phyloP scores from a whole-genome alignment of 2,113 vertebrate species.

The Acrocephalus kingi region DNA sequence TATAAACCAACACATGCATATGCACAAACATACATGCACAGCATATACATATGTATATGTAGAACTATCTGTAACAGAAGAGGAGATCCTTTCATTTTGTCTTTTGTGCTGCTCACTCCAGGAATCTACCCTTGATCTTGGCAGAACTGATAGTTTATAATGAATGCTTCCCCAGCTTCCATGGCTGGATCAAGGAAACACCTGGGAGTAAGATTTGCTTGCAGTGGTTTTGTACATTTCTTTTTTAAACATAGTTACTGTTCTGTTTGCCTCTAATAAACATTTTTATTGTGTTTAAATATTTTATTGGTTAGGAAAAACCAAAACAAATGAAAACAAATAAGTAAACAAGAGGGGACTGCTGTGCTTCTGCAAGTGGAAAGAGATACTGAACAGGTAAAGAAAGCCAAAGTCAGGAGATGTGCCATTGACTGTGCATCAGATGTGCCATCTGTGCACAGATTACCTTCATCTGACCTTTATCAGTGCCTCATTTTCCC shows the following conservation, averaged over 20 bases:
- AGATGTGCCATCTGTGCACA: not conserved
- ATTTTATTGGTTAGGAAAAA: constrained; percentile 40
- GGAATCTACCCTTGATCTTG: constrained; percentile 63
- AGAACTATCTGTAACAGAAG: constrained; percentile 24
- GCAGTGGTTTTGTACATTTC: not conserved
- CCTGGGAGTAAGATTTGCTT: constrained; percentile 55
- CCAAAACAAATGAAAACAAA: constrained; percentile 2
- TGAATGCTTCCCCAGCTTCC: constrained; percentile 52
- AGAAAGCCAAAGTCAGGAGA: not conserved
- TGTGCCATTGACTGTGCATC: not conserved
- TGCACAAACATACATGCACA: constrained; percentile 29
- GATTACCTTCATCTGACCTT: not conserved
- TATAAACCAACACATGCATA: constrained; percentile 37
- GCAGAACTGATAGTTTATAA: constrained; percentile 64
- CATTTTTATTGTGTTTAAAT: constrained; percentile 47
- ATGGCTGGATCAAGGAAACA: constrained; percentile 55
- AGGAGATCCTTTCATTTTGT: constrained; percentile 52
- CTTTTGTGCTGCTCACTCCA: constrained; percentile 53
- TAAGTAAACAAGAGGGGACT: not conserved
- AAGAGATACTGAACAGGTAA: not conserved
- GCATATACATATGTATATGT: constrained; percentile 53
- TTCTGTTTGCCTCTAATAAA: constrained; percentile 38
- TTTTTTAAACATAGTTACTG: not conserved
- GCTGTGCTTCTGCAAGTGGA: not conserved
- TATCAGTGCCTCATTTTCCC: not conserved